Percentiles rank a stretch among this genome's conserved stretches.
phyloP scores from a whole-genome alignment of 2,797 vertebrate genomes.

The Sciaenops ocellatus region DNA sequence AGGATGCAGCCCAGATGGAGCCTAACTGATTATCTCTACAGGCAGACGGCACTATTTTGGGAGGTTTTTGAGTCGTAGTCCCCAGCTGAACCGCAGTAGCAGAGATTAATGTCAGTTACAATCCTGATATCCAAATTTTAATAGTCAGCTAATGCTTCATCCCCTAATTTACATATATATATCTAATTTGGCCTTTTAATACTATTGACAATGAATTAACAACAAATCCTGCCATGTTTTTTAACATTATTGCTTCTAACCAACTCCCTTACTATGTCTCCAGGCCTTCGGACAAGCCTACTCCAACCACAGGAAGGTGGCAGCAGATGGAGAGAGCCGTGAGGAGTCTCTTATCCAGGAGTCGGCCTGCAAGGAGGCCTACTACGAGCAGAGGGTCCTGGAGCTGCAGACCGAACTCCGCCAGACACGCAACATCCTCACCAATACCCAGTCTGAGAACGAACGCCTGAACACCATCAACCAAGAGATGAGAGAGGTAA shows the following conservation, averaged over 20 bases:
- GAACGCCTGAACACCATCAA: constrained; percentile 91
- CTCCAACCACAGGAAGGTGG: constrained; percentile 97
- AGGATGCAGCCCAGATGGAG: constrained; percentile 75
- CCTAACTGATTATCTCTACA: constrained; percentile 64
- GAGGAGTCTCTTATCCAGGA: constrained; percentile 97
- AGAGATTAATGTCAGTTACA: constrained; percentile 36
- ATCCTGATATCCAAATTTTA: background rate
- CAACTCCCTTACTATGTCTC: constrained; percentile 7
- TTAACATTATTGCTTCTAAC: constrained; percentile 14
- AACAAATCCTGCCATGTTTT: background rate
- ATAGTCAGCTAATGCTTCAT: constrained; percentile 1
- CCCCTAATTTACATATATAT: background rate
- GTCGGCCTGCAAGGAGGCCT: constrained; percentile 95
- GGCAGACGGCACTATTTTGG: constrained; percentile 37
- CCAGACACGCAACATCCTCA: constrained; percentile 90
- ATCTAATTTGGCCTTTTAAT: background rate
- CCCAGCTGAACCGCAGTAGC: constrained; percentile 47
- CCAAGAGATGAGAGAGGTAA: constrained; percentile 94
- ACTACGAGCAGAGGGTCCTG: constrained; percentile 94
- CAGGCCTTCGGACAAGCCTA: constrained; percentile 96
- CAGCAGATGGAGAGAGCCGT: constrained; percentile 95
- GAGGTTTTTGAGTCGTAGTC: constrained; percentile 43
- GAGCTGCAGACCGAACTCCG: constrained; percentile 94
- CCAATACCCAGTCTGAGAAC: constrained; percentile 94
- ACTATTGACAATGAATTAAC: background rate